Conservation (phyloP, 2,888 invertebrate genomes). For the Leucania comma region DNA sequence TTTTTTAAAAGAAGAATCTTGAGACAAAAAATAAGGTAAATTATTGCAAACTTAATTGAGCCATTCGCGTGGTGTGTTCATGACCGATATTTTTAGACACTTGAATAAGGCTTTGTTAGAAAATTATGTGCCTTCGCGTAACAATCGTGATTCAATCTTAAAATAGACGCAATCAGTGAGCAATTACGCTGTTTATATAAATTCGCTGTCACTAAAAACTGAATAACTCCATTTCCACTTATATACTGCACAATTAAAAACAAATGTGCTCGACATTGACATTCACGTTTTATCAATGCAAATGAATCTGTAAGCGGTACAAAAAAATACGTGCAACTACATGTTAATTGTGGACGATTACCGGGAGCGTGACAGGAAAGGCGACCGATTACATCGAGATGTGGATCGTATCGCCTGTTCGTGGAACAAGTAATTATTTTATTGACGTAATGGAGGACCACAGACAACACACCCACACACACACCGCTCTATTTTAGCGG, state of each 20-base stretch:
- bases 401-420: constrained; percentile 77
- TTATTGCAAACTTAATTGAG: constrained; percentile 3
- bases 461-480: constrained; percentile 41
- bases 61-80: constrained; percentile 7
- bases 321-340: constrained; percentile 54
- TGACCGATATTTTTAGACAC: constrained; percentile 28
- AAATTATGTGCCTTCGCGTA: constrained; percentile 24
- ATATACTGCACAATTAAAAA: constrained; percentile 23
- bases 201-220: constrained; percentile 21
- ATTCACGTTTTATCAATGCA: constrained; percentile 50
- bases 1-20: neutral
- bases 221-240: constrained; percentile 32
- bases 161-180: constrained; percentile 24
- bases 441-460: constrained; percentile 64
- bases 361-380: constrained; percentile 83
- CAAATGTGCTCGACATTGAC: constrained; percentile 17
- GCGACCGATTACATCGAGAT: constrained; percentile 79
- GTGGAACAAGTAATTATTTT: constrained; percentile 78
- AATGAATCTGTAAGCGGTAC: constrained; percentile 37
- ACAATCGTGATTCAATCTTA: constrained; percentile 14
- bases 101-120: constrained; percentile 22
- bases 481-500: constrained; percentile 37
- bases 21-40: constrained; percentile 16
- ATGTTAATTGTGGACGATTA: constrained; percentile 76
- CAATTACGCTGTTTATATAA: constrained; percentile 30